Evolutionary conservation across 2,888 invertebrate species (phyloP).

Genomic region (Dynastes grantii): DNA sequence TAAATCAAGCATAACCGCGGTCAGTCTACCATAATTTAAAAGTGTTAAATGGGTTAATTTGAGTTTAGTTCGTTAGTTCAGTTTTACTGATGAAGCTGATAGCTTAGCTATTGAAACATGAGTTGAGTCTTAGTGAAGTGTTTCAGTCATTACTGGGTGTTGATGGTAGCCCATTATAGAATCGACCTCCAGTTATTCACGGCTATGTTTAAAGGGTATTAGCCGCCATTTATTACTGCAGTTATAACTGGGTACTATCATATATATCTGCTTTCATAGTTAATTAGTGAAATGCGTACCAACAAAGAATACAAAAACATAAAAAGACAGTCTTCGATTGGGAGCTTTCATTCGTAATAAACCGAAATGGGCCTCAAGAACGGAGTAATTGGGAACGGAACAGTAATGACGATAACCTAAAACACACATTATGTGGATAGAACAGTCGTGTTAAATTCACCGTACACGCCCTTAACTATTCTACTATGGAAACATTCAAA

Average conservation of each 20-base stretch:
- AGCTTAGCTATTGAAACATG: too few species aligned
- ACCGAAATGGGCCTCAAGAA: conserved; percentile 9
- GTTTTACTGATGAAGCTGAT: too few species aligned
- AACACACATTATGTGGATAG: conserved; percentile 43
- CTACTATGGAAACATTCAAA: conserved; percentile 49
- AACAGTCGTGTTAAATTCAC: conserved; percentile 53
- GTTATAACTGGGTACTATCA: not conserved
- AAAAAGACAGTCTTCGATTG: conserved; percentile 3
- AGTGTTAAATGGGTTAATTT: too few species aligned
- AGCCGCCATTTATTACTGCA: too few species aligned
- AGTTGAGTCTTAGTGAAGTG: too few species aligned
- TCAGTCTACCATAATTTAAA: too few species aligned
- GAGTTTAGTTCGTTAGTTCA: too few species aligned
- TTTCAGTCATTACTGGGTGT: too few species aligned
- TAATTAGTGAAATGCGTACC: not conserved
- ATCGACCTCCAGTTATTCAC: too few species aligned
- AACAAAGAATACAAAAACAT: not conserved
- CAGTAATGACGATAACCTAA: conserved; percentile 50
- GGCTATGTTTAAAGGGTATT: too few species aligned
- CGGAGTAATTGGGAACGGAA: conserved; percentile 46
- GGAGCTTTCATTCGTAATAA: conserved; percentile 31
- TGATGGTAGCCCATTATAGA: too few species aligned
- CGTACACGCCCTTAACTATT: conserved; percentile 39
- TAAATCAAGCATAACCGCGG: too few species aligned
- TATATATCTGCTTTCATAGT: not conserved